Base-by-base conservation (phyloP, 2,888 invertebrate species). In the Chorisops tibialis region DNA sequence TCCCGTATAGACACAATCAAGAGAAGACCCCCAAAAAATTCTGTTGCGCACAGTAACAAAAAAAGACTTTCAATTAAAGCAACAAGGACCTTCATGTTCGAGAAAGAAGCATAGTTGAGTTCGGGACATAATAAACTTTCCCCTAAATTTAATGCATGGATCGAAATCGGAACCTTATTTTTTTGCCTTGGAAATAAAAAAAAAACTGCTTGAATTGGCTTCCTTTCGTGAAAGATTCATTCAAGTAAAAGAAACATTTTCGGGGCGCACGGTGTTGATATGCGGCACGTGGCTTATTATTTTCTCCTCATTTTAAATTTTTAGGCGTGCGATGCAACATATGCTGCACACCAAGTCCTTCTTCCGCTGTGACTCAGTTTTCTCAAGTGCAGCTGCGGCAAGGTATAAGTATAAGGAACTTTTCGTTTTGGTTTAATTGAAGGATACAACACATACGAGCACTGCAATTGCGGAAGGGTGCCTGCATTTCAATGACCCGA, bases 281-380 rank as follows among this genome's bases (percentile, higher is more conserved):
- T 54, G 30, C 30, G 56, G 43, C 56, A 56, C 56, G 56, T 56
- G 56, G 56, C 43, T 30, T 24, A 43, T 43, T 24, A 19, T 56
- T 56, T 35, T 45, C 41, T 45, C 30, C 11, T 45, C 18, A 16
- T 11, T 30, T 30, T 30, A 5, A 30, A 30, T 7, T 30, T 30
- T 30, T 30, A 30, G 56, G 45, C 56, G 30, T 56, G 43, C 43
- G 30, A 54, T 56, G 43, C 24, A 56, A 56, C 56, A 56, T 45
- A 56, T 56, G 56, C 30, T 56, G 30, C 43, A 56, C 24, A 35
- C 43, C 56, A 35, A n/a, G 6, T 56, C 30, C 45, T 56, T 52
- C 52, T 41, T 56, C 43, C 56, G 56, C 35, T 56, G 24, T 56
- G 56, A 56, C 56, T 56, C 56, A 56, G 18, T 56, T 56, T 18